Conservation (phyloP, 2,113 vertebrate species). For the Grallaria varia region DNA sequence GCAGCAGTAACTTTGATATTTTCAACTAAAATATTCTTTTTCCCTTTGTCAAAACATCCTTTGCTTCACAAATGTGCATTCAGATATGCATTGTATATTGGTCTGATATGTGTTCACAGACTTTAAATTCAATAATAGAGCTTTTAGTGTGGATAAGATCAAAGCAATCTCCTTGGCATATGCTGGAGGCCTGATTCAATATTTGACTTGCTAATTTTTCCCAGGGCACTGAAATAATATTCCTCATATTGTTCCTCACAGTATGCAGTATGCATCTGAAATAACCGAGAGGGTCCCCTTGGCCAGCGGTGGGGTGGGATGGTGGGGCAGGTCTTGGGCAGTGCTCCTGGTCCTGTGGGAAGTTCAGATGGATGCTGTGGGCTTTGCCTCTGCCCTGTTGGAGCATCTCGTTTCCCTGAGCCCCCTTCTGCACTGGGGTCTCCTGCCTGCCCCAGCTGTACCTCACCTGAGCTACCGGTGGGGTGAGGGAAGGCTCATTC, state of each 20-base stretch:
- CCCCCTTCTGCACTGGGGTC: background rate
- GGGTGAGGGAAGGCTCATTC: background rate
- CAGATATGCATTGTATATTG: constrained; percentile 73
- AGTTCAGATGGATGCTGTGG: background rate
- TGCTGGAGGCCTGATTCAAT: constrained; percentile 82
- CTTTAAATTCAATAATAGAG: constrained; percentile 84
- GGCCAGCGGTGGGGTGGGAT: background rate
- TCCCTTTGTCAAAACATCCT: constrained; percentile 71
- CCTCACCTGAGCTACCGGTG: background rate
- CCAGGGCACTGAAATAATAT: constrained; percentile 82
- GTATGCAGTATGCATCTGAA: constrained; percentile 58
- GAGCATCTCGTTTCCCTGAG: fast-evolving
- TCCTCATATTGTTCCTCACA: constrained; percentile 78
- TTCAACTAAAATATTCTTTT: constrained; percentile 60
- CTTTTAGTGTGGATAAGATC: constrained; percentile 87
- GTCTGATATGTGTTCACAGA: constrained; percentile 78
- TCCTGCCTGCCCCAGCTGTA: background rate
- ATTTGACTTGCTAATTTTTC: constrained; percentile 93
- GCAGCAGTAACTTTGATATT: constrained; percentile 67
- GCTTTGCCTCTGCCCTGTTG: background rate
- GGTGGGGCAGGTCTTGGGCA: background rate
- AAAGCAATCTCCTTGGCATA: constrained; percentile 86
- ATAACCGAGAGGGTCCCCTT: constrained; percentile 51
- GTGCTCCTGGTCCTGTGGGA: background rate
- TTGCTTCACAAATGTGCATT: constrained; percentile 64